Evolutionary conservation across 2,888 invertebrate species (phyloP), one percentile per base, ranked within the genome.

Genomic region (Tineola bisselliella): DNA sequence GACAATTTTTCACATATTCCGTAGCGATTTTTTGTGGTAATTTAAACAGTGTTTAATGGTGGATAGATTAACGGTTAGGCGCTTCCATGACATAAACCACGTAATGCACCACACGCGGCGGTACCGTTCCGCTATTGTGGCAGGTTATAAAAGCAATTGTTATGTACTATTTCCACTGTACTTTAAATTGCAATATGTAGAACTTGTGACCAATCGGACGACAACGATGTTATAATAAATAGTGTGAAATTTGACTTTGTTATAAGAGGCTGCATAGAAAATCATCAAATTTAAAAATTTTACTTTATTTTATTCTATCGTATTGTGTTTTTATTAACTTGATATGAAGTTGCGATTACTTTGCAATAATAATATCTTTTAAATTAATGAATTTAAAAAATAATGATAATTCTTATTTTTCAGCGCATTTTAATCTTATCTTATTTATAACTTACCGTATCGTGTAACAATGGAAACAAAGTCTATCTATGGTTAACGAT

Each of bases 51-150:
- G 58, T 13, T 58, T 31, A 12, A 33, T 58, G 33, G 58, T 58
- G 31, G 54, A 33, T 57, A 38, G 56, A 61, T 61, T 64, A 65
- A 65, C 65, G 62, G 64, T 63, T 44, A 57, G 52, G 56, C 60
- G 62, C 60, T n/a, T 12, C 54, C 58, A 58, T 61, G 61, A 62
- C 61, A 62, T 62, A 61, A 58, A 62, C 61, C 62, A 52, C 62
- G 62, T 62, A 62, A 62, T 48, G 62, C 62, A 62, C 62, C 62
- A 62, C 62, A 59, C 60, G 60, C 52, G 60, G 60, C 38, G 18
- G 59, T 60, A 19, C 59, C 48, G 60, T 60, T 60, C 48, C 48
- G 15, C 60, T 25, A 48, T 59, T 48, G 60, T 60, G 38, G 52
- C 60, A 48, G 60, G 30, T 60, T 60, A 10, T 25, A 18, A 15